Base-by-base conservation (phyloP, 2,113 vertebrate genomes). In the Pomatostomus ruficeps region DNA sequence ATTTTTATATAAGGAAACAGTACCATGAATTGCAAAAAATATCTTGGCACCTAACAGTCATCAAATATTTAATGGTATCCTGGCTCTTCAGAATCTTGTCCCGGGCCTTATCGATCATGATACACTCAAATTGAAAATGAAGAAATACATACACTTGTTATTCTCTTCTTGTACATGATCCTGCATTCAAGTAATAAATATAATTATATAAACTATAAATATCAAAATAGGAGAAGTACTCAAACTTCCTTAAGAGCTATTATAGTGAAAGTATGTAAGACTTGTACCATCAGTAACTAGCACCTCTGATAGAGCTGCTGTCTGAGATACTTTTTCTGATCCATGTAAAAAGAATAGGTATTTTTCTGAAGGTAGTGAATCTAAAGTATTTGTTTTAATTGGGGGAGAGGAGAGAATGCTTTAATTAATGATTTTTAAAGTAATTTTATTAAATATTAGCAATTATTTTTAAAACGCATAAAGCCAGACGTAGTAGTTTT, bases 331-430 rank as follows among this genome's bases (percentile, higher is more conserved):
- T 76, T 65, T 51, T 79, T 65, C 29, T 24, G 3, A 57, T 15
- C 21, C 17, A 10, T 33, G 15, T 43, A 36, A 72, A 82, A 68
- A 48, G 3, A 71, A 5, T 4, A 42, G 3, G 20, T 19, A 91
- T 14, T 35, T 24, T 83, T 17, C n/a, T 73, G 20, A 66, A 55
- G 52, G 28, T 73, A 61, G 13, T 51, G 15, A 66, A 65, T 52
- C 17, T 52, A 48, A 22, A 46, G 7, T 62, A 21, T 29, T 48
- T 89, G 3, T 68, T 93, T 77, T 73, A 73, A 65, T 4, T 63
- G 18, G 3, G 3, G 11, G 2, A 24, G 6, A 5, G 11, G 4
- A 38, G 3, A 23, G 1, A 48, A 83, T 48, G 6, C 3, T 75
- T 84, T 54, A 82, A 72, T 36, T 48, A 51, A 29, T n/a, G 2